Base-by-base conservation (phyloP, 2,113 vertebrate genomes). In the Zosterops borbonicus region DNA sequence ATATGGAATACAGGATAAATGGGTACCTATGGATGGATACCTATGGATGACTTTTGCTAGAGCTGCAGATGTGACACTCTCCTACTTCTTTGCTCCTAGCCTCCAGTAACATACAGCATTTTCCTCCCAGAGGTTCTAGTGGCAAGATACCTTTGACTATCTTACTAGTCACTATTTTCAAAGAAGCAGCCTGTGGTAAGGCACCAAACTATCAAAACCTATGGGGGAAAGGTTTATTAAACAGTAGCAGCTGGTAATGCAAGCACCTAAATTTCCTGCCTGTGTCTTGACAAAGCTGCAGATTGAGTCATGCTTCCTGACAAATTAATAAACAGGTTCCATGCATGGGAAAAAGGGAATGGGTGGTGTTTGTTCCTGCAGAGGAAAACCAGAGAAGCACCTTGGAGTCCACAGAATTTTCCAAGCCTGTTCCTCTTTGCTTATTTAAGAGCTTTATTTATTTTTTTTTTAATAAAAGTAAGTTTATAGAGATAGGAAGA, bases 391-490 rank as follows among this genome's bases (percentile, higher is more conserved):
- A 89, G 68, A 93, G 89, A 58, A 83, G 42, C 73, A 95, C 92
- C 88, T 95, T 93, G 70, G 89, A 83, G 85, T 58, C 58, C 64
- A 82, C 76, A 96, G 87, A 96, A 96, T 96, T 96, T 95, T 87
- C 93, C 91, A 85, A 76, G 63, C 71, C 56, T 3, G 1, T 70
- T 94, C 35, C 35, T 73, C 95, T 79, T 69, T 92, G 93, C 53
- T 97, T 97, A 96, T 95, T 95, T 92, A 92, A 97, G 60, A 85
- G 76, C 15, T 96, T 96, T 86, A 33, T 82, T 83, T 89, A 42
- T 35, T 39, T 65, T 89, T 37, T 29, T 87, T 91, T 59, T 46
- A 88, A 95, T 95, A 76, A 95, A 93, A 80, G 84, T 18, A 75
- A 87, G 70, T 93, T 97, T 94, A 95, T 77, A 87, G 65, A 96